Percentiles rank a stretch among this genome's conserved stretches.
Evolutionary conservation across 2,113 vertebrate species (phyloP).

Genomic region (Psilopsiagon aymara): DNA sequence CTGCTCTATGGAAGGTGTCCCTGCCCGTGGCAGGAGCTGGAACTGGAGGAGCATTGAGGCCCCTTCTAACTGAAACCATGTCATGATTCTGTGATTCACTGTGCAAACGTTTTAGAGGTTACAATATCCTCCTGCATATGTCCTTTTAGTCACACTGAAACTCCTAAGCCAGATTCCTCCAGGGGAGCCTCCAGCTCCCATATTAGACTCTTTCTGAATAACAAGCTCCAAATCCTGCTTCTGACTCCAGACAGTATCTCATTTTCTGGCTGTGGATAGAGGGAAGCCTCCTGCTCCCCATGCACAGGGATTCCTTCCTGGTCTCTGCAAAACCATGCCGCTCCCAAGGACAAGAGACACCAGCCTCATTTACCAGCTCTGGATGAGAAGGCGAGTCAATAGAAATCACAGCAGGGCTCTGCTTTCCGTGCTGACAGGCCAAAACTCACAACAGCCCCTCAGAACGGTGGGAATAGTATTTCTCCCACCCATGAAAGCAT

Average conservation of each 20-base stretch:
- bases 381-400: not conserved
- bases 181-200: not conserved
- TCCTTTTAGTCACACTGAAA: not conserved
- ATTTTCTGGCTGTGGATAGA: not conserved
- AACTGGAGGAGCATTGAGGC: not conserved
- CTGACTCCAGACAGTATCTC: not conserved
- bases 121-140: not conserved
- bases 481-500: not conserved
- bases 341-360: not conserved
- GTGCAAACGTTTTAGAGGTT: not conserved
- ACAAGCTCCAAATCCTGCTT: not conserved
- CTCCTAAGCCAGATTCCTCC: not conserved
- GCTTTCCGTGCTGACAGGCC: not conserved
- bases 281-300: not conserved
- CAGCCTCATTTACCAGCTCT: not conserved
- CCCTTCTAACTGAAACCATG: not conserved
- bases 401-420: not conserved
- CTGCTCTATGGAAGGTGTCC: not conserved
- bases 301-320: not conserved
- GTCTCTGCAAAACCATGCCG: not conserved
- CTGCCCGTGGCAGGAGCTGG: not conserved
- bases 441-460: not conserved
- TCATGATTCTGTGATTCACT: not conserved
- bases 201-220: not conserved
- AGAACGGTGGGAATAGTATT: not conserved